Evolutionary conservation across 2,888 invertebrate genomes (phyloP).

Genomic region (Rhamnusium bicolor): DNA sequence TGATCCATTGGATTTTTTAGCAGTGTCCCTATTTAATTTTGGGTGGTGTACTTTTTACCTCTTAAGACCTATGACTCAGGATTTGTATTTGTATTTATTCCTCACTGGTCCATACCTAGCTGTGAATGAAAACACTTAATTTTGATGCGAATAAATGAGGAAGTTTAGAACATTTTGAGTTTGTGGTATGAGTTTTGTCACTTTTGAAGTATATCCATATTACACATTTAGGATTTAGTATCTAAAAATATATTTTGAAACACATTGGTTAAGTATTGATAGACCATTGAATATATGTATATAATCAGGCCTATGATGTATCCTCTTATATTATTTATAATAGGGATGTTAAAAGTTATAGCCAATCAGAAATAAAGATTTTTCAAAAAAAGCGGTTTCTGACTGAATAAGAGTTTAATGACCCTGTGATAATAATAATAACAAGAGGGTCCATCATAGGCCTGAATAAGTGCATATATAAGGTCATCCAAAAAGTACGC

Average conservation of each 20-base stretch:
- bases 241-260: background rate
- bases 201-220: background rate
- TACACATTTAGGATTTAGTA: background rate
- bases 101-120: slow-evolving; percentile 59
- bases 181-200: slow-evolving; percentile 2
- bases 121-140: slow-evolving; percentile 48
- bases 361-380: too few relatives aligned
- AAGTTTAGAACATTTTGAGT: slow-evolving; percentile 13
- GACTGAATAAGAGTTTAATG: too few relatives aligned
- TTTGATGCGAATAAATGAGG: slow-evolving; percentile 1
- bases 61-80: slow-evolving; percentile 59
- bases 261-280: background rate
- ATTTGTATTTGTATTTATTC: slow-evolving; percentile 59
- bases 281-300: too few relatives aligned
- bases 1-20: slow-evolving; percentile 7
- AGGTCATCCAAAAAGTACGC: too few relatives aligned
- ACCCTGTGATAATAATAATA: too few relatives aligned
- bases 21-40: slow-evolving; percentile 41
- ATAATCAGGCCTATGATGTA: too few relatives aligned
- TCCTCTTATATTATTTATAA: too few relatives aligned
- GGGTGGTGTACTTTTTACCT: slow-evolving; percentile 50
- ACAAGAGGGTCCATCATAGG: too few relatives aligned
- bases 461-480: too few relatives aligned
- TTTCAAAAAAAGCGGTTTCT: too few relatives aligned
- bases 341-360: too few relatives aligned